A percentile compares a stretch with the other conserved stretches of the same genome.
These are phyloP conservation scores for Gallirallus australis DNA, from an alignment of 2,797 vertebrate genomes.

Conservation along the genomic window DNA sequence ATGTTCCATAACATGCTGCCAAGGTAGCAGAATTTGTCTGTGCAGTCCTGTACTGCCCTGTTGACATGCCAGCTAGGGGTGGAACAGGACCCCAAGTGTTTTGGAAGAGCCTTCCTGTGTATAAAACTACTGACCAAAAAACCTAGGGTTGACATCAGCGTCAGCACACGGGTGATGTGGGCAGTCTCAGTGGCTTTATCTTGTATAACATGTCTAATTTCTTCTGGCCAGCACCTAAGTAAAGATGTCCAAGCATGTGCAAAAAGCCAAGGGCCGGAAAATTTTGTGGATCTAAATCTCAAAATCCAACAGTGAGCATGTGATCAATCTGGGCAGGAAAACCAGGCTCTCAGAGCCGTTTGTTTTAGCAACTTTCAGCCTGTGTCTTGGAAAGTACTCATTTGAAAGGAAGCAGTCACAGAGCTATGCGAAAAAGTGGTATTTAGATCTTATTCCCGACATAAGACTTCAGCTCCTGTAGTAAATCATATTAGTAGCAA, in stretches of 20 bases:
- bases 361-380: background rate
- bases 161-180: background rate
- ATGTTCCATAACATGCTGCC: background rate
- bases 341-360: background rate
- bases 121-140: background rate
- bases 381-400: background rate
- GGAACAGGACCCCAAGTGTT: background rate
- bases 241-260: background rate
- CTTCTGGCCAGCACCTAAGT: background rate
- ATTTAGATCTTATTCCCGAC: background rate
- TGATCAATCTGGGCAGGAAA: background rate
- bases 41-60: background rate
- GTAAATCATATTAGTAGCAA: background rate
- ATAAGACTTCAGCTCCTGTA: background rate
- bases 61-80: background rate
- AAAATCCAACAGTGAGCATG: background rate
- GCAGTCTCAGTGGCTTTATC: background rate
- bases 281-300: background rate
- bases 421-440: background rate
- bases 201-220: background rate
- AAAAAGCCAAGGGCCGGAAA: background rate
- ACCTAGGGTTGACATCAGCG: background rate
- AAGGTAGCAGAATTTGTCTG: background rate
- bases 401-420: background rate
- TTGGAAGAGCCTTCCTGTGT: background rate